Evolutionary conservation across 2,113 vertebrate genomes (phyloP).

Genomic region (Hyperoodon ampullatus): DNA sequence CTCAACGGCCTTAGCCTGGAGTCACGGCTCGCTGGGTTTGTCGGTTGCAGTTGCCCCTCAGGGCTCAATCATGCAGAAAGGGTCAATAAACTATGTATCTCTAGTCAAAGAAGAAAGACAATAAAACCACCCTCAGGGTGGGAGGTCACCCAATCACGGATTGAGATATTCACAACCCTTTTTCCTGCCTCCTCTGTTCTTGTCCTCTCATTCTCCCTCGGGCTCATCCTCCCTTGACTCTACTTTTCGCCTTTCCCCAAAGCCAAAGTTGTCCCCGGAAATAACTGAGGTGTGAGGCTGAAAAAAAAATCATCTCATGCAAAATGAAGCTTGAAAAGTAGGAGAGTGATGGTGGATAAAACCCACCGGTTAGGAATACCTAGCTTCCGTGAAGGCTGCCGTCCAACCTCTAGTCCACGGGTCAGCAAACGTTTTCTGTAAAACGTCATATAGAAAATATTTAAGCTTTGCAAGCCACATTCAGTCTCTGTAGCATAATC

Average conservation of each 20-base stretch:
- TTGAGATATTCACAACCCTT: conserved; percentile 89
- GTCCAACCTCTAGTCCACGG: neutral
- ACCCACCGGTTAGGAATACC: neutral
- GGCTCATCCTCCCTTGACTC: neutral
- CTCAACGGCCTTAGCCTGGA: neutral
- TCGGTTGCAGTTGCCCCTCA: conserved; percentile 83
- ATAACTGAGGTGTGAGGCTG: conserved; percentile 21
- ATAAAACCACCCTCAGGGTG: conserved; percentile 88
- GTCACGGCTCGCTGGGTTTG: conserved; percentile 64
- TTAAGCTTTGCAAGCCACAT: neutral
- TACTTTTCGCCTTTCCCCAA: conserved; percentile 49
- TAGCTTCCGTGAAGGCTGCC: neutral
- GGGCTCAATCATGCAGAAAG: conserved; percentile 87
- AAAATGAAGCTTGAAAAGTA: conserved; percentile 57
- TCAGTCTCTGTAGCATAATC: neutral
- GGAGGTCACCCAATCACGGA: conserved; percentile 87
- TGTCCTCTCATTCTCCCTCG: neutral
- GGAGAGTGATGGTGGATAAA: neutral
- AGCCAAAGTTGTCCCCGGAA: conserved; percentile 53
- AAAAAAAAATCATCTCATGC: neutral
- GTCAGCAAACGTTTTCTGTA: neutral
- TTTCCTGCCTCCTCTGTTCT: conserved; percentile 58
- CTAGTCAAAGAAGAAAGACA: conserved; percentile 85
- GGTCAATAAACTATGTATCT: conserved; percentile 86
- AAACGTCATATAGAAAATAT: conserved; percentile 28